These are phyloP conservation scores for Acleris sparsana DNA, from an alignment of 2,888 invertebrate genomes.

Conservation along the genomic window DNA sequence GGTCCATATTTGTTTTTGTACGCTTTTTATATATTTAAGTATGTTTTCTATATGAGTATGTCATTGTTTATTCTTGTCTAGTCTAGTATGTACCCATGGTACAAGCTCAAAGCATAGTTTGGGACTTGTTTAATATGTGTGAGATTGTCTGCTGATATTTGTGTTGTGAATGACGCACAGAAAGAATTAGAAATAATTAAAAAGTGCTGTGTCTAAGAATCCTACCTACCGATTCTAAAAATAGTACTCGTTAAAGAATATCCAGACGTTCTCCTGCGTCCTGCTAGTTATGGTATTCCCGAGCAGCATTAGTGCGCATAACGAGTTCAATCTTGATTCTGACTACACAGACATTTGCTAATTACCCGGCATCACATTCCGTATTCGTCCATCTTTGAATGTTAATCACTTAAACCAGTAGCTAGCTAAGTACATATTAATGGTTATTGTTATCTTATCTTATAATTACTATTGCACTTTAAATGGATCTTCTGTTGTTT, in stretches of 20 bases:
- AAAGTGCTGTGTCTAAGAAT: too few species aligned
- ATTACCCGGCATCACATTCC: constrained; percentile 31
- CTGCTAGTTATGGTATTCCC: constrained; percentile 21
- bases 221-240: too few species aligned
- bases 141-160: too few species aligned
- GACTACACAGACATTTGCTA: constrained; percentile 28
- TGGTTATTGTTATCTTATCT: constrained; percentile 53
- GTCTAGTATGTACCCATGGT: too few species aligned
- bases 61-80: too few species aligned
- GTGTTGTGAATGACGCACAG: too few species aligned
- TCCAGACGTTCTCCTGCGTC: constrained; percentile 6
- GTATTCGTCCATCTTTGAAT: constrained; percentile 38
- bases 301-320: constrained; percentile 16
- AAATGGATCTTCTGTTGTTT: constrained; percentile 42
- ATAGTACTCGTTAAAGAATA: not conserved
- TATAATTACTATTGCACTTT: constrained; percentile 43
- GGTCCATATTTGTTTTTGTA: too few species aligned
- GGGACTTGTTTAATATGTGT: too few species aligned
- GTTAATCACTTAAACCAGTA: constrained; percentile 50
- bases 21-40: too few species aligned
- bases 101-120: too few species aligned
- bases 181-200: too few species aligned
- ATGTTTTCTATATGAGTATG: too few species aligned
- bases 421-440: constrained; percentile 44
- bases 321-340: constrained; percentile 29